Conservation (phyloP, 1,140 invertebrate species). For the Drosophila teissieri region DNA sequence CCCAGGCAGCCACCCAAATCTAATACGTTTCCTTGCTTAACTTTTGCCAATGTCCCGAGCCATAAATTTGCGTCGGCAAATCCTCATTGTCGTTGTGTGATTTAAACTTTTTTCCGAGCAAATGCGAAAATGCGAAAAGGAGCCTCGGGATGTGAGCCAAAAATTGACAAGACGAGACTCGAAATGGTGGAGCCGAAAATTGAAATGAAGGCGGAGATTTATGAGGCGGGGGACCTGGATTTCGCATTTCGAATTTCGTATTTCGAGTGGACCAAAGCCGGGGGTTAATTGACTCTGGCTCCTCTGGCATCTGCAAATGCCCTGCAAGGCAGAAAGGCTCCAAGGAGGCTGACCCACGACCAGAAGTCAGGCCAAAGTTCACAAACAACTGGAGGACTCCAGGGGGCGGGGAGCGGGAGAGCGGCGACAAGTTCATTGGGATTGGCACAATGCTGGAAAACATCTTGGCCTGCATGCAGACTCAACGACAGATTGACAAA, state of each 20-base stretch:
- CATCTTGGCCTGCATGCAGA: slow-evolving; percentile 52
- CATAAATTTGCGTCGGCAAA: slow-evolving; percentile 81
- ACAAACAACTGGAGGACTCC: slow-evolving; percentile 7
- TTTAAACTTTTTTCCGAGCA: slow-evolving; percentile 74
- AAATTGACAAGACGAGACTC: slow-evolving; percentile 69
- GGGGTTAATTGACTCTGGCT: slow-evolving; percentile 70
- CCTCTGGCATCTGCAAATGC: slow-evolving; percentile 22
- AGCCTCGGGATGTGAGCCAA: slow-evolving; percentile 12
- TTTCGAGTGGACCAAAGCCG: slow-evolving; percentile 4
- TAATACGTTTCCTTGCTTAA: slow-evolving; percentile 59
- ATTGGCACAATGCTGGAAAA: slow-evolving; percentile 60
- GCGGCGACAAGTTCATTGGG: slow-evolving; percentile 62
- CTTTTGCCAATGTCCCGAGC: slow-evolving; percentile 78
- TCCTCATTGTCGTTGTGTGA: slow-evolving; percentile 83
- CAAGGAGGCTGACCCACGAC: slow-evolving; percentile 26
- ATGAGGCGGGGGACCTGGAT: slow-evolving; percentile 21
- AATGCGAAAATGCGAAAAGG: slow-evolving; percentile 9
- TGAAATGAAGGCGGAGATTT: slow-evolving; percentile 69
- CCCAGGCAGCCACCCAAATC: slow-evolving; percentile 35
- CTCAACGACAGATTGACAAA: slow-evolving; percentile 78
- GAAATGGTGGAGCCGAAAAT: slow-evolving; percentile 51
- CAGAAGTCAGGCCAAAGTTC: slow-evolving; percentile 40
- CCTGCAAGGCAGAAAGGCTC: slow-evolving; percentile 12
- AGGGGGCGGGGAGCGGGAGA: neutral
- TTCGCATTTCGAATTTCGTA: neutral